phyloP scores from a whole-genome alignment of 2,113 vertebrate genomes.

The Pelecanoides urinatrix region DNA sequence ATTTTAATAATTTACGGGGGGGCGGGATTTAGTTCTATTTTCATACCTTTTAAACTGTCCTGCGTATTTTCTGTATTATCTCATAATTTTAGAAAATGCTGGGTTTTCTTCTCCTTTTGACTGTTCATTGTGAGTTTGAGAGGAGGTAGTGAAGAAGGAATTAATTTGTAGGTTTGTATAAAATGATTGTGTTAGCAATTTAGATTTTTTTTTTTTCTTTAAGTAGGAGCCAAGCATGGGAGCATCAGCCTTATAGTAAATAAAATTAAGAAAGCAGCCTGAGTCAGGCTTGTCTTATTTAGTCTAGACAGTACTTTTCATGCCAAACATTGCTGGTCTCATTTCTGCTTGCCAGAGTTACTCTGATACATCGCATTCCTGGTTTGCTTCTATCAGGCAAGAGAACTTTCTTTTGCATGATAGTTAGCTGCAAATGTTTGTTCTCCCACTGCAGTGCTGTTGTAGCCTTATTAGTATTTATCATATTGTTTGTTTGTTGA shows the following conservation, averaged over 20 bases:
- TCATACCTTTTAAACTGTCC: not conserved
- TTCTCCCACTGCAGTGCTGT: not conserved
- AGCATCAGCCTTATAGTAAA: conserved; percentile 31
- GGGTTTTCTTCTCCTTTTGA: not conserved
- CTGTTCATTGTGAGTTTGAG: not conserved
- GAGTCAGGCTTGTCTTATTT: conserved; percentile 46
- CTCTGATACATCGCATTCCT: not conserved
- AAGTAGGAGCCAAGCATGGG: not conserved
- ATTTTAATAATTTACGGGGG: not conserved
- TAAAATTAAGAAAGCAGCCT: conserved; percentile 32
- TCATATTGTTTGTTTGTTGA: not conserved
- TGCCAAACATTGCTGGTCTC: not conserved
- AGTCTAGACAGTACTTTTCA: conserved; percentile 35
- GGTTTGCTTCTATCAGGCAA: conserved; percentile 4
- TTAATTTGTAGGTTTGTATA: not conserved
- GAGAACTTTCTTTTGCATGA: conserved; percentile 9
- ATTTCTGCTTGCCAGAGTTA: conserved; percentile 34
- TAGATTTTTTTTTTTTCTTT: not conserved
- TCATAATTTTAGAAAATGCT: not conserved
- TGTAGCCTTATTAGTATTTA: not conserved
- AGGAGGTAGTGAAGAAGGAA: not conserved
- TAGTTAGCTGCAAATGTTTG: not conserved
- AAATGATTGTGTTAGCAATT: not conserved
- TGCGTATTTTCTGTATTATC: not conserved
- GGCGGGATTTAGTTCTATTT: not conserved